Conservation (phyloP, 2,888 invertebrate genomes). For the Clistopyga incitator region DNA sequence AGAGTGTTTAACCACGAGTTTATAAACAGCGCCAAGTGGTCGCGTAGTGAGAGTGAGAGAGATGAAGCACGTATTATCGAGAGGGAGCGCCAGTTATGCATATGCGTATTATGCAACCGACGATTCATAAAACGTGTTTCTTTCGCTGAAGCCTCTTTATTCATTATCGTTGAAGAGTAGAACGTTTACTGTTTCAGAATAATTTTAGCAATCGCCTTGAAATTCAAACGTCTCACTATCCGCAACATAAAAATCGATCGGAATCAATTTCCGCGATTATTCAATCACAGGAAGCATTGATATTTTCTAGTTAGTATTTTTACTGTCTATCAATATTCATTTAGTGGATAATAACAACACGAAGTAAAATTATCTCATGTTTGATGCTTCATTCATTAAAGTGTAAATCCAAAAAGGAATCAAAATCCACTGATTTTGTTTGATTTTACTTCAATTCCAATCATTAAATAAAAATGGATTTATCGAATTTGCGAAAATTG, state of each 20-base stretch:
- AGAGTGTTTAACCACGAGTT: constrained; percentile 57
- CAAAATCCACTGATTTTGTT: no score
- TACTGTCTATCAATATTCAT: no score
- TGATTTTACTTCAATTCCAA: no score
- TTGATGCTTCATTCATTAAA: no score
- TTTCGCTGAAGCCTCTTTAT: background rate
- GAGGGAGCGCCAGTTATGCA: constrained; percentile 54
- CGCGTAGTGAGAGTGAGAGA: constrained; percentile 17
- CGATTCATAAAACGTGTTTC: constrained; percentile 48
- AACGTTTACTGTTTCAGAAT: constrained; percentile 32
- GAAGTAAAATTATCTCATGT: no score
- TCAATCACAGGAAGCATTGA: constrained; percentile 10
- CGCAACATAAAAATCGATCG: background rate
- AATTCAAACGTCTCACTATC: constrained; percentile 2
- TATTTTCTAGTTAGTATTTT: no score
- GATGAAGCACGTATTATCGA: constrained; percentile 41
- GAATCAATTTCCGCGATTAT: constrained; percentile 15
- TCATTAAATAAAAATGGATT: no score
- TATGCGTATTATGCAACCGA: constrained; percentile 61
- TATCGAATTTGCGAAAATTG: no score
- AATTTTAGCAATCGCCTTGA: constrained; percentile 30
- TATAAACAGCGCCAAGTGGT: constrained; percentile 53
- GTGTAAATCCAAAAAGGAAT: no score
- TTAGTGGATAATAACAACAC: no score
- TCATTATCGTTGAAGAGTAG: constrained; percentile 23